Percentiles rank a stretch among this genome's conserved stretches.
Evolutionary conservation across 53 echinoderm and acorn worm genomes (phyloP).

Genomic region (Temnopleurus reevesii): DNA sequence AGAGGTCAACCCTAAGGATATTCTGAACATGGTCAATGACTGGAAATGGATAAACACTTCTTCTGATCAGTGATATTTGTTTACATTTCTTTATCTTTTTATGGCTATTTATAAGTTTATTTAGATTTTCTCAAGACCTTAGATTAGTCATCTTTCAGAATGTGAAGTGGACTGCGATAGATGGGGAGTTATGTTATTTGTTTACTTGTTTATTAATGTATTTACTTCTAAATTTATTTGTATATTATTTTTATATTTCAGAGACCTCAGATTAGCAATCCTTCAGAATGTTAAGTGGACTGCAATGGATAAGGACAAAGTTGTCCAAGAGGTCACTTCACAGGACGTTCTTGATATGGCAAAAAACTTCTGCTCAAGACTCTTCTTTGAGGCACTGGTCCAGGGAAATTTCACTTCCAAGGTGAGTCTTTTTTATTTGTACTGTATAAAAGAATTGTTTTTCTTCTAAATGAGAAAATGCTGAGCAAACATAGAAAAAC

Average conservation of each 20-base stretch:
- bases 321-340: conserved; percentile 63
- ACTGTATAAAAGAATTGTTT: no score
- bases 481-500: no score
- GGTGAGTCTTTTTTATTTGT: conserved; percentile 45
- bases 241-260: conserved; percentile 23
- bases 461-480: no score
- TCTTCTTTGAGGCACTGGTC: conserved; percentile 84
- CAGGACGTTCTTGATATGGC: conserved; percentile 73
- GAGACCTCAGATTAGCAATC: conserved; percentile 85
- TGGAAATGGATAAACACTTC: no score
- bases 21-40: no score
- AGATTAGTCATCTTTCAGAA: conserved; percentile 83
- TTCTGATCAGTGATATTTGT: no score
- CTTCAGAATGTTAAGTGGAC: conserved; percentile 89
- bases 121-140: conserved; percentile 72
- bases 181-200: no score
- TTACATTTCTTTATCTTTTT: no score
- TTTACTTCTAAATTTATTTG: not conserved
- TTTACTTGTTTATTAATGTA: no score
- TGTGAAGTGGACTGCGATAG: conserved; percentile 85
- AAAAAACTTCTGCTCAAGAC: conserved; percentile 61
- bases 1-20: no score
- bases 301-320: conserved; percentile 77
- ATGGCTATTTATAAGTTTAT: not conserved
- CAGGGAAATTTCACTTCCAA: conserved; percentile 94